Conservation (phyloP, 2,888 invertebrate genomes). For the Megalurothrips usitatus region DNA sequence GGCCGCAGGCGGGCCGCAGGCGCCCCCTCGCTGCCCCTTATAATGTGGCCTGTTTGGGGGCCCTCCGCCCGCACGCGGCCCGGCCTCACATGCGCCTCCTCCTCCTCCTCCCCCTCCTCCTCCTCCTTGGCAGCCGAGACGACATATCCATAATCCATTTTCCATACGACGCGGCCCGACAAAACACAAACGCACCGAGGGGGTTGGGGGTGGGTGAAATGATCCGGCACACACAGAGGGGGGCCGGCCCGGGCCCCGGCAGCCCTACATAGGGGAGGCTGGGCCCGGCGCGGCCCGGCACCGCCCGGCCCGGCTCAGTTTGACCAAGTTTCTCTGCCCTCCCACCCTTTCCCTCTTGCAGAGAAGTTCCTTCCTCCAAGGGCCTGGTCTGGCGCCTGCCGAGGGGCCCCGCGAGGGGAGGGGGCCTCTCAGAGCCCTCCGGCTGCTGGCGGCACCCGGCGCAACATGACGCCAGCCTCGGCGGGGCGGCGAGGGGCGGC, state of each 20-base stretch:
- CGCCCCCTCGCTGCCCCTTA: not conserved
- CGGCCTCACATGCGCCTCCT: not conserved
- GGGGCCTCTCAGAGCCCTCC: no score
- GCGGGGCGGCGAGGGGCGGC: no score
- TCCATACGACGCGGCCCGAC: not conserved
- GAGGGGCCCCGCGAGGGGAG: no score
- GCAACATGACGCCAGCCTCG: no score
- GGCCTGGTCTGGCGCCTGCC: no score
- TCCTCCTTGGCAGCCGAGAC: not conserved
- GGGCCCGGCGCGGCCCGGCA: not conserved
- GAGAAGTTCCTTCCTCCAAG: no score
- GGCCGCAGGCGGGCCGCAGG: no score
- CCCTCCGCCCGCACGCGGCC: no score
- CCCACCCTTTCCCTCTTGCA: no score
- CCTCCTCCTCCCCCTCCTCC: not conserved
- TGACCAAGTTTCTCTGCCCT: not conserved
- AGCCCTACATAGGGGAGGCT: no score
- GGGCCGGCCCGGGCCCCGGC: not conserved
- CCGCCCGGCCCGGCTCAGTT: not conserved
- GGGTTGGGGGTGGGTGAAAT: slow-evolving; percentile 15
- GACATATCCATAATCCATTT: slow-evolving; percentile 20
- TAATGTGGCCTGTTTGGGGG: not conserved
- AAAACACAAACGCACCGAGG: not conserved
- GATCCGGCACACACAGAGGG: not conserved
- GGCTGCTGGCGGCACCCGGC: no score